Conservation (phyloP, 2,797 vertebrate genomes). For the Lutjanus argentimaculatus region DNA sequence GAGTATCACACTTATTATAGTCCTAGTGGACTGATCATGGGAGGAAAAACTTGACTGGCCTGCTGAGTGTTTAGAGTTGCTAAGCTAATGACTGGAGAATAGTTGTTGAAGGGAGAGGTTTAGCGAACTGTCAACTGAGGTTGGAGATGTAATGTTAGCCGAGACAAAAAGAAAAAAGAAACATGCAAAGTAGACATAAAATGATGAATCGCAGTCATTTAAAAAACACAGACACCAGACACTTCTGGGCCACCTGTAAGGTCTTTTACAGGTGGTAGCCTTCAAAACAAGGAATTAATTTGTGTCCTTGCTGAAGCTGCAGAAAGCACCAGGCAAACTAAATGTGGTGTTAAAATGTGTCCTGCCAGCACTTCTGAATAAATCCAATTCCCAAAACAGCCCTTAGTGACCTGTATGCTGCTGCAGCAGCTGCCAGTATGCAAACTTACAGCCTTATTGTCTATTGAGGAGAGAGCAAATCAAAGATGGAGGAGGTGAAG, state of each 20-base stretch:
- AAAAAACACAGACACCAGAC: constrained; percentile 12
- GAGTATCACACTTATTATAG: too few species aligned
- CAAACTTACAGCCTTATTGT: constrained; percentile 13
- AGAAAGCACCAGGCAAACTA: constrained; percentile 21
- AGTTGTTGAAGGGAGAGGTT: background rate
- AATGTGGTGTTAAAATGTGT: constrained; percentile 39
- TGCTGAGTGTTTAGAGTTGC: too few species aligned
- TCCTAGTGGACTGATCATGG: too few species aligned
- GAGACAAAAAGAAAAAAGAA: background rate
- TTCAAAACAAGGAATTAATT: constrained; percentile 13
- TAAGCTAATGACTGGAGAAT: background rate
- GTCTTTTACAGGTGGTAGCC: background rate
- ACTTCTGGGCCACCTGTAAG: background rate
- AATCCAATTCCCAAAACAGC: constrained; percentile 44
- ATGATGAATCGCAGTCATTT: background rate
- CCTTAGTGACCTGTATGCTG: constrained; percentile 8
- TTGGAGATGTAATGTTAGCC: too few species aligned
- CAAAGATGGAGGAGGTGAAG: constrained; percentile 52
- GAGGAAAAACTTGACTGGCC: too few species aligned
- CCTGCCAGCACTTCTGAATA: constrained; percentile 46
- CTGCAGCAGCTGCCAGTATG: constrained; percentile 13
- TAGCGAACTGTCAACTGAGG: background rate
- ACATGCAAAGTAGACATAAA: background rate
- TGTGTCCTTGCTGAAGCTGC: constrained; percentile 25
- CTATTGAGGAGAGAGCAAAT: constrained; percentile 39